These are phyloP conservation scores for Caranx ignobilis DNA, from an alignment of 2,113 vertebrate species.

Conservation along the genomic window DNA sequence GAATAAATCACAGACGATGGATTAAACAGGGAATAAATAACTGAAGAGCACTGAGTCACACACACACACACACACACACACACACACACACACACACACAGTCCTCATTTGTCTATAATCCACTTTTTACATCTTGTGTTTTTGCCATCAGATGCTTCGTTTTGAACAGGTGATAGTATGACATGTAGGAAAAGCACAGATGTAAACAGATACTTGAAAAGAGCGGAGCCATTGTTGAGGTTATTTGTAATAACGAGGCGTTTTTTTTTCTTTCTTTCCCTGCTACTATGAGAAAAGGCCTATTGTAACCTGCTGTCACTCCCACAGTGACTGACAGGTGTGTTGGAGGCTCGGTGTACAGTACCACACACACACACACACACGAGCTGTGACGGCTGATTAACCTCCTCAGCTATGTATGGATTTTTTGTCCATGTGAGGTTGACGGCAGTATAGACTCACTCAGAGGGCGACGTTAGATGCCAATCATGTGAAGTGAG, in stretches of 20 bases:
- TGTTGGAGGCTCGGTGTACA: background rate
- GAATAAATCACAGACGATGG: slow-evolving; percentile 22
- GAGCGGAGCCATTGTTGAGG: background rate
- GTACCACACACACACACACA: background rate
- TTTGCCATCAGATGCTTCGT: background rate
- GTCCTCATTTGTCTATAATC: background rate
- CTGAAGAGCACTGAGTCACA: slow-evolving; percentile 17
- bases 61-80: background rate
- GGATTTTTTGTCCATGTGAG: background rate
- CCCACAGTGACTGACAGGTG: background rate
- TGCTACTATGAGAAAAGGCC: background rate
- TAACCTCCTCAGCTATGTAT: background rate
- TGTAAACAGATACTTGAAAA: background rate
- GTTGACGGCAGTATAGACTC: background rate
- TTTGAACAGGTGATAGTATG: background rate
- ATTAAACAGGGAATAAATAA: slow-evolving; percentile 3
- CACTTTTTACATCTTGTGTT: background rate
- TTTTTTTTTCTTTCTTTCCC: too few species aligned
- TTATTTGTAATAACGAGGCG: background rate
- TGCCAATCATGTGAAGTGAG: background rate
- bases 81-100: background rate
- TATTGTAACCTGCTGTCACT: background rate
- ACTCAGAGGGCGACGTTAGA: too few species aligned
- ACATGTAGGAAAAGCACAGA: background rate
- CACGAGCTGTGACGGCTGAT: background rate